phyloP scores from a whole-genome alignment of 2,888 invertebrate genomes.

The Oxyteleia sp. region DNA sequence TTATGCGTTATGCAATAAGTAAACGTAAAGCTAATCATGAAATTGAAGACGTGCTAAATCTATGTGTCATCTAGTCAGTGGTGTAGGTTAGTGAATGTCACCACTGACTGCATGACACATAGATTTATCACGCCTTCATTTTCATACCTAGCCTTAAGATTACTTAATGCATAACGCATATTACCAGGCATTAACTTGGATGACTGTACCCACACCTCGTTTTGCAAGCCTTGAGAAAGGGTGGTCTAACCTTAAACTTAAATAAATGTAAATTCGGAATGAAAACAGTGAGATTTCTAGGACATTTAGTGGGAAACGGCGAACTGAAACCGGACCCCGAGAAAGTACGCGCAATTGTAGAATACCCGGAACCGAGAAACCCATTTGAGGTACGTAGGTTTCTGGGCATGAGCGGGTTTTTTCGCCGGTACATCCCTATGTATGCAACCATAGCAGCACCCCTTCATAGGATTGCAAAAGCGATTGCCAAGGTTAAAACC shows the following conservation, averaged over 20 bases:
- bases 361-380: conserved; percentile 1
- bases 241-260: conserved; percentile 4
- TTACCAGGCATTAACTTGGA: no score
- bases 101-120: no score
- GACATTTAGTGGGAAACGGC: background rate
- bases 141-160: no score
- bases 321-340: background rate
- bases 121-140: no score
- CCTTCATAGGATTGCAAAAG: background rate
- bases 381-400: conserved; percentile 1
- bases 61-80: no score
- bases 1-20: no score
- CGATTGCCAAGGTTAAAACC: background rate
- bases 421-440: background rate
- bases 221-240: background rate
- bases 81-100: no score
- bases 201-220: no score
- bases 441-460: background rate
- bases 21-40: no score
- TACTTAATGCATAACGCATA: no score
- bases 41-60: no score
- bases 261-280: conserved; percentile 6
- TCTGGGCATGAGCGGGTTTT: conserved; percentile 13
- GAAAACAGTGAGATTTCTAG: background rate
- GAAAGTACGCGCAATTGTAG: background rate